Conservation (phyloP, 1,140 invertebrate genomes). For the Berghia stephanieae region DNA sequence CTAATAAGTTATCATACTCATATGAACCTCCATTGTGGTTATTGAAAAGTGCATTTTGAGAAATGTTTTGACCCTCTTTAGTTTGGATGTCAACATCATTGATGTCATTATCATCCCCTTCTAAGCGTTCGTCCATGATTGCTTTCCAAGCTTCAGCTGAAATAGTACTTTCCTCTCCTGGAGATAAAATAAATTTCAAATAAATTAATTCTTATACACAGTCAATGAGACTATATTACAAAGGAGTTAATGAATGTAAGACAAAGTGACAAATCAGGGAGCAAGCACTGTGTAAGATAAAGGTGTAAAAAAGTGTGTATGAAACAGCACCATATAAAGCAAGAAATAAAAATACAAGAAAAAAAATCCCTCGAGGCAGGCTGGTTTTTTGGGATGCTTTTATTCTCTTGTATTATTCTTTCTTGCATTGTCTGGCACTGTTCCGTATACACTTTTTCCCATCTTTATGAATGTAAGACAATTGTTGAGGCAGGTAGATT, state of each 20-base stretch:
- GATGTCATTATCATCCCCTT: conserved; percentile 17
- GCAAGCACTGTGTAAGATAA: too few relatives aligned
- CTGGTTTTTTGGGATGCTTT: too few relatives aligned
- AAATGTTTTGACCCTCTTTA: neutral
- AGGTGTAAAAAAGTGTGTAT: neutral
- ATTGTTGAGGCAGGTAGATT: too few relatives aligned
- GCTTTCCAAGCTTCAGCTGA: conserved; percentile 45
- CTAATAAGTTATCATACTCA: too few relatives aligned
- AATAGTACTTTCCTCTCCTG: conserved; percentile 29
- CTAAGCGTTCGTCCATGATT: conserved; percentile 33
- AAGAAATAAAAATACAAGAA: neutral
- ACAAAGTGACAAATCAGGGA: too few relatives aligned
- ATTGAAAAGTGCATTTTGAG: neutral
- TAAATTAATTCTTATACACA: neutral
- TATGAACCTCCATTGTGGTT: neutral
- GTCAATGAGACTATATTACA: too few relatives aligned
- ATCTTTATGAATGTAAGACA: too few relatives aligned
- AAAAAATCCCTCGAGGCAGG: too few relatives aligned
- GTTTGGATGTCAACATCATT: neutral
- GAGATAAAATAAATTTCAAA: neutral
- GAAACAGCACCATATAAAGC: neutral
- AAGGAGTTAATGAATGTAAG: too few relatives aligned
- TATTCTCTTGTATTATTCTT: too few relatives aligned
- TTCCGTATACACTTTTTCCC: too few relatives aligned
- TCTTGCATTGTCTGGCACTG: too few relatives aligned